Evolutionary conservation across 2,113 vertebrate genomes (phyloP).

Genomic region (Felis catus): DNA sequence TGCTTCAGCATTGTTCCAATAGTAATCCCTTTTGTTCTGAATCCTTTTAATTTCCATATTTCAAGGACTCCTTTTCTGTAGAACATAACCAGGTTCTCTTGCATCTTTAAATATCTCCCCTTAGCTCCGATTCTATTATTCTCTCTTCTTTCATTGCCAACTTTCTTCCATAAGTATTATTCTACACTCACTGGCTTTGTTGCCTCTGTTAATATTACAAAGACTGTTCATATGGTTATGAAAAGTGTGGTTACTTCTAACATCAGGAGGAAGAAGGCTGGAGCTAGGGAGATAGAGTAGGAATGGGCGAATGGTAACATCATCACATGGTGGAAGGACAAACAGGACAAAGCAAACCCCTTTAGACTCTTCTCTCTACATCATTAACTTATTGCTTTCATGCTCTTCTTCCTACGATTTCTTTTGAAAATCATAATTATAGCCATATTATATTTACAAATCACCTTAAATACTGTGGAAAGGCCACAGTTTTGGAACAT

Average conservation of each 20-base stretch:
- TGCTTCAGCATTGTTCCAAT: background rate
- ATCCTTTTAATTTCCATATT: background rate
- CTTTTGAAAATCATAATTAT: background rate
- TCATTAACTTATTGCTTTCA: background rate
- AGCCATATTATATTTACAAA: background rate
- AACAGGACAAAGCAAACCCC: background rate
- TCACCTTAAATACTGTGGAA: constrained; percentile 1
- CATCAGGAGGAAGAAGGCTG: background rate
- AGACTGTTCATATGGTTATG: background rate
- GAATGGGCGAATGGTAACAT: background rate
- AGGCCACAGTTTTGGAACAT: background rate
- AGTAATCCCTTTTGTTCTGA: background rate
- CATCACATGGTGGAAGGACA: background rate
- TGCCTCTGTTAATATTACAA: background rate
- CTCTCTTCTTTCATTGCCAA: background rate
- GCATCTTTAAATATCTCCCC: background rate
- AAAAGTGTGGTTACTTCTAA: background rate
- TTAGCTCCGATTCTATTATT: background rate
- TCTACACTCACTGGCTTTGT: background rate
- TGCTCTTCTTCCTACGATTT: background rate
- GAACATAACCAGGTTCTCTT: background rate
- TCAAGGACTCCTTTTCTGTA: background rate
- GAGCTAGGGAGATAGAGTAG: background rate
- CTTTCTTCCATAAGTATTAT: background rate
- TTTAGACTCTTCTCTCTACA: background rate